Evolutionary conservation across 1,140 invertebrate species (phyloP).

Genomic region (Zaprionus nigranus): DNA sequence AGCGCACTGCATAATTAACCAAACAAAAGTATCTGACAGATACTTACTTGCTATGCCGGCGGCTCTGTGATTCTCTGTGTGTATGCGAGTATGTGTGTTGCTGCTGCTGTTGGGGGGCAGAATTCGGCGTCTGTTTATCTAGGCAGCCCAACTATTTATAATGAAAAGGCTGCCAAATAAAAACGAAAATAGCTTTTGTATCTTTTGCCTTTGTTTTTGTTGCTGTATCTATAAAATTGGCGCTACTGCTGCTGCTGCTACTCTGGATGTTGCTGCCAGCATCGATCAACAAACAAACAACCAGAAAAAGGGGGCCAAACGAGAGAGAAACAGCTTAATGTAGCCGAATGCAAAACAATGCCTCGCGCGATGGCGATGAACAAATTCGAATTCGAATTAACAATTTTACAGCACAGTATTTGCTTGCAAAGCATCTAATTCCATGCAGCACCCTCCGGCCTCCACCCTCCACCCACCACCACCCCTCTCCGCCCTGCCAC

Average conservation of each 20-base stretch:
- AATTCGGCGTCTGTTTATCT: constrained; percentile 64
- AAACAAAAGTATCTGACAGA: constrained; percentile 26
- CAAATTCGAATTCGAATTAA: constrained; percentile 40
- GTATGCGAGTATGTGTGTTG: not conserved
- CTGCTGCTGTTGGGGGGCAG: not conserved
- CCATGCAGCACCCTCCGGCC: not conserved
- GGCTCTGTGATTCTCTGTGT: not conserved
- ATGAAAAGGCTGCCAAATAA: constrained; percentile 75
- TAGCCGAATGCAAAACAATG: constrained; percentile 53
- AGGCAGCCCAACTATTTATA: constrained; percentile 77
- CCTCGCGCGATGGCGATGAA: constrained; percentile 12
- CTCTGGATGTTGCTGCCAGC: not conserved
- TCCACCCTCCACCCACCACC: too few species aligned
- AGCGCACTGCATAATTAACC: constrained; percentile 27
- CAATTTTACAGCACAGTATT: constrained; percentile 47
- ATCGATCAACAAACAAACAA: constrained; percentile 20
- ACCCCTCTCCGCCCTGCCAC: not conserved
- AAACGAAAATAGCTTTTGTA: constrained; percentile 70
- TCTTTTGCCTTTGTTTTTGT: constrained; percentile 40
- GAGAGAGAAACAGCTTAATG: constrained; percentile 21
- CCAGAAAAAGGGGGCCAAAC: constrained; percentile 3
- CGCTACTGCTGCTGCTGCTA: constrained; percentile 12
- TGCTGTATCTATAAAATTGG: constrained; percentile 56
- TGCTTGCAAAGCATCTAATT: constrained; percentile 48
- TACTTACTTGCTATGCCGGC: constrained; percentile 13